Conservation (phyloP, 2,888 invertebrate species). For the Sclerodermus sp. region DNA sequence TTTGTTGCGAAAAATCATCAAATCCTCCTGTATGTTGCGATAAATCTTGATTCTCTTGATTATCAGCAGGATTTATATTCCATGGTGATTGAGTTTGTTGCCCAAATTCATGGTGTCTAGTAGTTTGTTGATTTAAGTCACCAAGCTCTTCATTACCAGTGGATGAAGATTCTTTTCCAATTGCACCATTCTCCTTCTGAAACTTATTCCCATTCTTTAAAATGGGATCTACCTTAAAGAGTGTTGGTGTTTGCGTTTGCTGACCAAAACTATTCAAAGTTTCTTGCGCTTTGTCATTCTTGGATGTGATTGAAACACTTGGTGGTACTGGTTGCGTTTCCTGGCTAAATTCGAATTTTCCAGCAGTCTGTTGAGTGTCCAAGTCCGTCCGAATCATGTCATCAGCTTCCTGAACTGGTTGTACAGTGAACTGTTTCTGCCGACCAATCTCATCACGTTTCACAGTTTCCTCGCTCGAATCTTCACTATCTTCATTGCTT, state of each 20-base stretch:
- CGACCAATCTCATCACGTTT: conserved; percentile 21
- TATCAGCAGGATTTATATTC: conserved; percentile 19
- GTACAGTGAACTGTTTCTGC: no score
- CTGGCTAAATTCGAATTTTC: conserved; percentile 5
- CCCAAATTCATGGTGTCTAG: conserved; percentile 16
- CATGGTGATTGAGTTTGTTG: conserved; percentile 44
- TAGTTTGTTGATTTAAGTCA: conserved; percentile 23
- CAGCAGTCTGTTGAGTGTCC: no score
- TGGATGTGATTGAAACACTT: no score
- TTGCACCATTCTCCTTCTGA: no score
- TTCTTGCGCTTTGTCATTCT: no score
- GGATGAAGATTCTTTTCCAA: conserved; percentile 9
- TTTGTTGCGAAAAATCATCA: conserved; percentile 19
- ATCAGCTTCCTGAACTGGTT: no score
- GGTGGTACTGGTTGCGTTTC: no score
- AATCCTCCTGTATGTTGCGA: conserved; percentile 10
- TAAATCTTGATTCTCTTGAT: background rate
- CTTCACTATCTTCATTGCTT: conserved; percentile 9
- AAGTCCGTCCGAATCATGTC: no score
- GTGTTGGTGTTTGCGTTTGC: conserved; percentile 15
- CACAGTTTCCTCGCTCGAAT: conserved; percentile 11
- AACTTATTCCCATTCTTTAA: conserved; percentile 36
- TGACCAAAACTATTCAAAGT: no score
- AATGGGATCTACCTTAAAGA: conserved; percentile 31
- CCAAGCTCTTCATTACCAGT: conserved; percentile 1